phyloP scores from a whole-genome alignment of 2,797 vertebrate species.

The Sebastes itinus region DNA sequence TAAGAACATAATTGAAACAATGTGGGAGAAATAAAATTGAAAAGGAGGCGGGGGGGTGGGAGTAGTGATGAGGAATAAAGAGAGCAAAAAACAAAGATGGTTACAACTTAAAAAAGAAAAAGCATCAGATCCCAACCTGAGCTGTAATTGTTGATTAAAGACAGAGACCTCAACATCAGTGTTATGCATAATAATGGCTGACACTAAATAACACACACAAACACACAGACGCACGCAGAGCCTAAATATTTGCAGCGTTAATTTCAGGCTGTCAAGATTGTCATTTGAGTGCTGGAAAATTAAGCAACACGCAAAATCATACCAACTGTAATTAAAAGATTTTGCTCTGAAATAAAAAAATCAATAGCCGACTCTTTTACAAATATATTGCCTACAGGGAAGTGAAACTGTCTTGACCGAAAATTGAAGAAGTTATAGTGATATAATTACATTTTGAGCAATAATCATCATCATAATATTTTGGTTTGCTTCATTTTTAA shows the following conservation, averaged over 20 bases:
- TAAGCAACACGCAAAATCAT: neutral
- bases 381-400: slow-evolving; percentile 3
- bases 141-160: neutral
- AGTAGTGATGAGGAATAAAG: neutral
- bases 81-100: neutral
- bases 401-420: neutral
- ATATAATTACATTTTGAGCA: neutral
- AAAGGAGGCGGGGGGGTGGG: neutral
- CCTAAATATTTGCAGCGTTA: neutral
- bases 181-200: slow-evolving; percentile 31
- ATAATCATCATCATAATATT: neutral
- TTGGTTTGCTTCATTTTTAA: neutral
- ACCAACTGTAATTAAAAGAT: neutral
- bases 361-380: neutral
- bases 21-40: neutral
- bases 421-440: neutral
- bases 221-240: neutral
- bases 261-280: neutral
- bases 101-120: neutral
- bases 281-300: neutral
- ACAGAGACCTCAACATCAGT: neutral
- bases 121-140: neutral
- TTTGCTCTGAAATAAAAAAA: slow-evolving; percentile 9
- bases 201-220: neutral
- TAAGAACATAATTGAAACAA: neutral